phyloP scores from a whole-genome alignment of 2,113 vertebrate species.

The Erpornis zantholeuca region DNA sequence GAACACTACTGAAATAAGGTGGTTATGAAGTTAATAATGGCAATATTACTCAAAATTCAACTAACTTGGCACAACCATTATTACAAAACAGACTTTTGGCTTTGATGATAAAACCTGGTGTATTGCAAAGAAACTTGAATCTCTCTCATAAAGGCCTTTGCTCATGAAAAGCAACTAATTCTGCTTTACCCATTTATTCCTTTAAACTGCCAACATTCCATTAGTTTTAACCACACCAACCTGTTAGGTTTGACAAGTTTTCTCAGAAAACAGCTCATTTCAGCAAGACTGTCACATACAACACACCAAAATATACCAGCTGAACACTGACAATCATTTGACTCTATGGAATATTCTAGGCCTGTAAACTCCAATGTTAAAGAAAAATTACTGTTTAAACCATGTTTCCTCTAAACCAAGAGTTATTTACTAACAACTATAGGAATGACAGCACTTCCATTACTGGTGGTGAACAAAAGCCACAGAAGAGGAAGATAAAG shows the following conservation, averaged over 20 bases:
- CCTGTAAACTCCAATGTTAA: neutral
- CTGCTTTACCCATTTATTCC: neutral
- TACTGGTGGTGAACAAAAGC: neutral
- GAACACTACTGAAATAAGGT: neutral
- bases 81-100: neutral
- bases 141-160: neutral
- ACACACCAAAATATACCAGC: neutral
- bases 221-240: neutral
- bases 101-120: neutral
- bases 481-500: neutral
- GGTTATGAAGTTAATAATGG: neutral
- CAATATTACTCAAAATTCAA: neutral
- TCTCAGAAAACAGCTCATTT: neutral
- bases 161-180: neutral
- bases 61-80: neutral
- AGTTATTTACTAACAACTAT: neutral
- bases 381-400: neutral
- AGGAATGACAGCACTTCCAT: neutral
- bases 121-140: neutral
- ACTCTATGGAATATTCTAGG: neutral
- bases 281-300: neutral
- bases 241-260: neutral
- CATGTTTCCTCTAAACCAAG: neutral
- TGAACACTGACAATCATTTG: neutral
- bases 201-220: neutral